Evolutionary conservation across 2,888 invertebrate genomes (phyloP).

Genomic region (Melieria omissa): DNA sequence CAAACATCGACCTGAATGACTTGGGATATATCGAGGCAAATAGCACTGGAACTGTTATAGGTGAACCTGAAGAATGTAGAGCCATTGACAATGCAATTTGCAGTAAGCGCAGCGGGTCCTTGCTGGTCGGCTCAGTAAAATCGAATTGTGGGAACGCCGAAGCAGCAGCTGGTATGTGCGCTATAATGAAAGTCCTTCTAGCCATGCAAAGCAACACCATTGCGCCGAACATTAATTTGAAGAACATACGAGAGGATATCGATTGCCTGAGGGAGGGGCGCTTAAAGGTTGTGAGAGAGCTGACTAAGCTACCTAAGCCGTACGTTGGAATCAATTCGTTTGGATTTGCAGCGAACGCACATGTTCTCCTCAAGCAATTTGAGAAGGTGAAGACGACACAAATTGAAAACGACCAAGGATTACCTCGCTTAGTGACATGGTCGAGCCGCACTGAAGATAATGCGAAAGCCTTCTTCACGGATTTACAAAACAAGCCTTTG

Average conservation of each 20-base stretch:
- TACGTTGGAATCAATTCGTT: conserved; percentile 89
- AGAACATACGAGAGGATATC: conserved; percentile 72
- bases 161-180: conserved; percentile 84
- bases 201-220: conserved; percentile 84
- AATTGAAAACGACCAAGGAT: conserved; percentile 72
- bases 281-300: conserved; percentile 78
- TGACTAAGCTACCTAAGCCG: conserved; percentile 77
- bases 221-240: conserved; percentile 87
- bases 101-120: conserved; percentile 77
- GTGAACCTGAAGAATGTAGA: conserved; percentile 91
- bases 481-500: conserved; percentile 71
- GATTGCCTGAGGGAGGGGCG: conserved; percentile 72
- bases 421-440: conserved; percentile 78
- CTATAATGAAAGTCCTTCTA: conserved; percentile 82
- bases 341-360: conserved; percentile 89
- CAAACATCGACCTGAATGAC: conserved; percentile 75
- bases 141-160: conserved; percentile 87
- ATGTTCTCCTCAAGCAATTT: conserved; percentile 55
- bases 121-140: conserved; percentile 90
- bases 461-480: conserved; percentile 73
- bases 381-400: conserved; percentile 69
- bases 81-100: conserved; percentile 86
- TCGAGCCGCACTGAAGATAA: conserved; percentile 85
- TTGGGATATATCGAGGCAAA: conserved; percentile 88
- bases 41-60: conserved; percentile 83